These are phyloP conservation scores for Ctenodactylus gundi DNA, from an alignment of 2,113 vertebrate genomes.

Conservation along the genomic window DNA sequence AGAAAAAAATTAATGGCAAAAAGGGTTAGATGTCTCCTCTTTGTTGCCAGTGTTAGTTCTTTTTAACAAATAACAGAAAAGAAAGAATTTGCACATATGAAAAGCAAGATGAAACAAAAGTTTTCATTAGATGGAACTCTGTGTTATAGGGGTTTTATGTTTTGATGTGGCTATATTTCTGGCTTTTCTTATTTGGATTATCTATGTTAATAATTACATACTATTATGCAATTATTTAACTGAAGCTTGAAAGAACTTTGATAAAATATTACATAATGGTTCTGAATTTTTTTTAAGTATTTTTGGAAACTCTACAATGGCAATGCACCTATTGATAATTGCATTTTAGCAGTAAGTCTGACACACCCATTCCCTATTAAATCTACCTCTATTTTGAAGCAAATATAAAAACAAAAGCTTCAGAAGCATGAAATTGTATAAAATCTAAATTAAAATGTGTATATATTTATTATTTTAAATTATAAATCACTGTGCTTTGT, in stretches of 20 bases:
- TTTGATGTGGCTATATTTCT: slow-evolving; percentile 72
- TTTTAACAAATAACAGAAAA: slow-evolving; percentile 78
- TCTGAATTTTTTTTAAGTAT: slow-evolving; percentile 78
- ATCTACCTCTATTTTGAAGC: slow-evolving; percentile 87
- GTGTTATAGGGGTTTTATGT: slow-evolving; percentile 28
- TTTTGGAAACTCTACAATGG: slow-evolving; percentile 78
- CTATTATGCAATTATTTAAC: slow-evolving; percentile 79
- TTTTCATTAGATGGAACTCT: slow-evolving; percentile 76
- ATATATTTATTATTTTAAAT: slow-evolving; percentile 84
- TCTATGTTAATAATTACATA: slow-evolving; percentile 77
- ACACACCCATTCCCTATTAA: slow-evolving; percentile 77
- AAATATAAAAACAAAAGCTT: slow-evolving; percentile 75
- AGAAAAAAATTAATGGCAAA: slow-evolving; percentile 53
- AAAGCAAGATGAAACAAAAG: slow-evolving; percentile 50
- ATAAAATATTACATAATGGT: slow-evolving; percentile 74
- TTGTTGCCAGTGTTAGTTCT: slow-evolving; percentile 71
- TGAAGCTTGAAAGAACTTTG: slow-evolving; percentile 77
- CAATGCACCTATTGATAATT: slow-evolving; percentile 79
- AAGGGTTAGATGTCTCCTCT: slow-evolving; percentile 53
- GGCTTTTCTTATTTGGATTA: slow-evolving; percentile 77
- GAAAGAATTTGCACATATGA: slow-evolving; percentile 81
- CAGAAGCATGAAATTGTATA: slow-evolving; percentile 80
- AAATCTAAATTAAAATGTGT: slow-evolving; percentile 86
- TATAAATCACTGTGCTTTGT: slow-evolving; percentile 82
- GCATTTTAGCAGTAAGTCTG: slow-evolving; percentile 81